Evolutionary conservation across 2,113 vertebrate species (phyloP).

Genomic region (Acanthisitta chloris): DNA sequence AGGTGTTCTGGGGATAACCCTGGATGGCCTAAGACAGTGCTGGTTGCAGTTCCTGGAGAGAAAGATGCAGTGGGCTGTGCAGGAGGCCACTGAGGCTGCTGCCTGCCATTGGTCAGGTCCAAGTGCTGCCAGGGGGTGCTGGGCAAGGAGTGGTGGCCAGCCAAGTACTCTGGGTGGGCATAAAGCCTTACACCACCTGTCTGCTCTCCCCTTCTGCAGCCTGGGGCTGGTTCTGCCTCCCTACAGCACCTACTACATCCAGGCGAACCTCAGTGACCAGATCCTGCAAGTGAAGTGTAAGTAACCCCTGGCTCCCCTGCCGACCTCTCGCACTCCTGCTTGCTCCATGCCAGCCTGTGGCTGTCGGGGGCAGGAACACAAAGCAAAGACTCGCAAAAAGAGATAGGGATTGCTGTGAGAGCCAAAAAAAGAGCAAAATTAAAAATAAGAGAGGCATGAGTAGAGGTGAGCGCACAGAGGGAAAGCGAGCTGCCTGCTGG

Average conservation of each 20-base stretch:
- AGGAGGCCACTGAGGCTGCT: not conserved
- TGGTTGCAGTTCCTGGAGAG: not conserved
- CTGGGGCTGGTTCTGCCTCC: constrained; percentile 93
- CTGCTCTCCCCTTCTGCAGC: constrained; percentile 72
- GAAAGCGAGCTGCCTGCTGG: constrained; percentile 14
- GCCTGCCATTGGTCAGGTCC: fast-evolving
- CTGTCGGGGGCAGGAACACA: not conserved
- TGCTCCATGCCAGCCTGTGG: not conserved
- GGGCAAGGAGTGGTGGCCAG: not conserved
- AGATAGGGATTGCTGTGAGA: not conserved
- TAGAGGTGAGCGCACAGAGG: not conserved
- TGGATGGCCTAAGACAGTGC: not conserved
- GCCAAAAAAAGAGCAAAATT: not conserved
- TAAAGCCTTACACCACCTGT: not conserved
- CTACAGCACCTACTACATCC: constrained; percentile 97
- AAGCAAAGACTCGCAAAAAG: not conserved
- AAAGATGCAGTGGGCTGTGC: not conserved
- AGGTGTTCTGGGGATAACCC: too few species aligned
- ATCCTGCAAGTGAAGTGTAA: constrained; percentile 99
- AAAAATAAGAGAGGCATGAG: not conserved
- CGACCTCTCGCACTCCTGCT: constrained; percentile 52
- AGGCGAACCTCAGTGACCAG: constrained; percentile 98
- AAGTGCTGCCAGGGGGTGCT: not conserved
- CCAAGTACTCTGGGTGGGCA: not conserved
- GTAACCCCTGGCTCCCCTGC: constrained; percentile 75